Percentiles rank a stretch among this genome's conserved stretches.
Conservation (phyloP, 1,140 invertebrate species). For the Cydia splendana region DNA sequence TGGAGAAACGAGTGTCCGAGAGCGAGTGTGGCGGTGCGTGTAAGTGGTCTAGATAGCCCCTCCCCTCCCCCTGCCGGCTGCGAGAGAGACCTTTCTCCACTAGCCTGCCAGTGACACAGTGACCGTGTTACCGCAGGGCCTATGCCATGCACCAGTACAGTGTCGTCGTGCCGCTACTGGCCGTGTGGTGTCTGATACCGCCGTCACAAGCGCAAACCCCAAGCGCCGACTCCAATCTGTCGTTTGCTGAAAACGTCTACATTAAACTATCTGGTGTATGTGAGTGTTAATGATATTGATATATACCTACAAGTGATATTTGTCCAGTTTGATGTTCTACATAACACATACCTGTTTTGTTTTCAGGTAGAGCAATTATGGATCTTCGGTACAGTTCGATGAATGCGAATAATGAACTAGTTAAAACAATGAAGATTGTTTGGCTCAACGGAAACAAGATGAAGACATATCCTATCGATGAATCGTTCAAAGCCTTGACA, state of each 20-base stretch:
- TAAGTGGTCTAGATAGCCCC: constrained; percentile 61
- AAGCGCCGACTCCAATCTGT: constrained; percentile 50
- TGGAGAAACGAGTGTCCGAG: constrained; percentile 47
- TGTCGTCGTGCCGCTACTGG: constrained; percentile 47
- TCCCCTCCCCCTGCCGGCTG: constrained; percentile 48
- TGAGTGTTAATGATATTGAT: constrained; percentile 48
- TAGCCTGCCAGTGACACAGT: constrained; percentile 69
- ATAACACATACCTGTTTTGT: not conserved
- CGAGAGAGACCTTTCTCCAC: constrained; percentile 69
- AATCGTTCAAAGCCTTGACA: constrained; percentile 59
- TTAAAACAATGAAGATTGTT: constrained; percentile 70
- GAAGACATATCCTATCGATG: constrained; percentile 59
- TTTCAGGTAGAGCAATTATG: constrained; percentile 69
- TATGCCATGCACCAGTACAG: constrained; percentile 61
- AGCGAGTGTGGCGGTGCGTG: constrained; percentile 50
- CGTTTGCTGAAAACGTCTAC: constrained; percentile 70
- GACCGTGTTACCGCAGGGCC: constrained; percentile 68
- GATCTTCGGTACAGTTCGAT: constrained; percentile 60
- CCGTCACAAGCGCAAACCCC: constrained; percentile 36
- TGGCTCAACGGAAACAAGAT: constrained; percentile 51
- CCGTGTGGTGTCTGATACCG: constrained; percentile 44
- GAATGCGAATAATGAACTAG: constrained; percentile 57
- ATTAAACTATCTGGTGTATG: constrained; percentile 69
- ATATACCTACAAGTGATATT: not conserved
- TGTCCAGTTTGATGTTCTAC: not conserved